phyloP scores from a whole-genome alignment of 2,888 invertebrate species.

The Macaria liturata region DNA sequence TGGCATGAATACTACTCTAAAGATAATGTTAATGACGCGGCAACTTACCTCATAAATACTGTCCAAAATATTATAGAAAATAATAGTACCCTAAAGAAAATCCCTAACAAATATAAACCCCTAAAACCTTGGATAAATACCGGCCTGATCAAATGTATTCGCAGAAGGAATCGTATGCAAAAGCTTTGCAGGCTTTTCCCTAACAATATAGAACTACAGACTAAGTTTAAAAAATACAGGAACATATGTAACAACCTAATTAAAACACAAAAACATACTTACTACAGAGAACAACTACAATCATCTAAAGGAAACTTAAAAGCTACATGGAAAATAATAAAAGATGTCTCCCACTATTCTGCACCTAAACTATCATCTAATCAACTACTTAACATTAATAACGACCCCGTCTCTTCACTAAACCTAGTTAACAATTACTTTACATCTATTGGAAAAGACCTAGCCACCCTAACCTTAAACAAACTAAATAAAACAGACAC shows the following conservation, averaged over 20 bases:
- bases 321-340: not conserved
- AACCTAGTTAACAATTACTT: not conserved
- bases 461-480: not conserved
- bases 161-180: not conserved
- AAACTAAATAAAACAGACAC: not conserved
- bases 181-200: not conserved
- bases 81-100: not conserved
- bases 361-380: not conserved
- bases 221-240: not conserved
- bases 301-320: not conserved
- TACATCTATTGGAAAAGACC: not conserved
- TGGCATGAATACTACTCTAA: not conserved
- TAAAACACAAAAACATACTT: not conserved
- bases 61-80: not conserved
- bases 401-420: not conserved
- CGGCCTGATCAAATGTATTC: not conserved
- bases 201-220: not conserved
- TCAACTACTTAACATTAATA: not conserved
- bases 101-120: not conserved
- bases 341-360: not conserved
- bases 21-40: not conserved
- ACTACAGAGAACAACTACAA: not conserved
- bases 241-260: not conserved
- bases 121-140: not conserved
- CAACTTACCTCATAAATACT: not conserved